Evolutionary conservation across 2,113 vertebrate genomes (phyloP), one percentile per base, ranked within the genome.

Genomic region (Toxotes jaculatrix): DNA sequence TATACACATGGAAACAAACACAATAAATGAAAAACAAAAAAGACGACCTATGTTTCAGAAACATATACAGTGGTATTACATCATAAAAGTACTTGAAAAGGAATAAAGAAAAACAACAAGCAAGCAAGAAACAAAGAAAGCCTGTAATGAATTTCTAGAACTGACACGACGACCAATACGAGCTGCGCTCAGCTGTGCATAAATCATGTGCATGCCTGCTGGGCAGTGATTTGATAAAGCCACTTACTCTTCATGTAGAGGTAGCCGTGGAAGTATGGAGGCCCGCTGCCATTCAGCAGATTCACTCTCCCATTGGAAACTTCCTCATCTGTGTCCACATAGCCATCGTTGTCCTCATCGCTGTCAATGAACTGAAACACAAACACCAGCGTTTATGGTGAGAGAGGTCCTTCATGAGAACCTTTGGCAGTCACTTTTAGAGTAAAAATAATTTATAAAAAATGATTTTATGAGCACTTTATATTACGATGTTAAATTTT

Each of bases 251-350:
- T 97, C 97, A 97, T 97, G 89, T 97, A 97, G 78, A 98, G 96
- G 89, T 97, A 98, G 88, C 97, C 96, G 77, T 98, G 97, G 93
- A 98, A 98, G 92, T 98, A 97, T 0, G 96, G 96, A 3, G 96
- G 96, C 62, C 96, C 96, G 0, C 92, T 94, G 73, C 96, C 96
- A n/a, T 96, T 96, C 82, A 97, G 94, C 42, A 96, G 65, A 60
- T 94, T 95, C 77, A 96, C 91, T 68, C 95, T 96, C 19, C 95
- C 95, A 2, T 95, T 96, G 78, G 95, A 96, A 64, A 97, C 94
- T 79, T 97, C 97, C 91, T 98, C 97, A 76, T 98, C 97, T 21
- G 97, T 97, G 90, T 98, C 97, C 86, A 97, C 96, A 21, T 96
- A 96, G 87, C 95, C 95, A 45, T 97, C 96, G 19, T 95, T 95